Percentiles rank a stretch among this genome's conserved stretches.
These are phyloP conservation scores for Patella caerulea DNA, from an alignment of 2,888 invertebrate species.

Conservation along the genomic window DNA sequence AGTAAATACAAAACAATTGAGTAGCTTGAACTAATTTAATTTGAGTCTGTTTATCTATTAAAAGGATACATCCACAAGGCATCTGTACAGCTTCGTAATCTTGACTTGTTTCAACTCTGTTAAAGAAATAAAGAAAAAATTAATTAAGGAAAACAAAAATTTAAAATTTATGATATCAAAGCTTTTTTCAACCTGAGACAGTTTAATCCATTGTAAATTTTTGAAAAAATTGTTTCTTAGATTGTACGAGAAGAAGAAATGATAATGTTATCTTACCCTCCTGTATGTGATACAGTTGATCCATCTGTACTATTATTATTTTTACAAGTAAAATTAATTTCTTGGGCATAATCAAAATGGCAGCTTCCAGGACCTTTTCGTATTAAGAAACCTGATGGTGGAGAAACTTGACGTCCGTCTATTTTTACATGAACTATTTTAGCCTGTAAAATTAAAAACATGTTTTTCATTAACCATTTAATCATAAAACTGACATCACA, in stretches of 20 bases:
- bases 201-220: too few relatives aligned
- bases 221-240: not conserved
- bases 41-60: too few relatives aligned
- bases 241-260: not conserved
- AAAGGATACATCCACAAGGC: constrained; percentile 71
- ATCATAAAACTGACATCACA: not conserved
- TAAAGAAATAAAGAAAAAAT: not conserved
- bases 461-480: not conserved
- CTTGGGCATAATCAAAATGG: constrained; percentile 85
- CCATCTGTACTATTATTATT: constrained; percentile 3
- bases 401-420: constrained; percentile 70
- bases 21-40: too few relatives aligned
- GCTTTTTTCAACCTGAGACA: too few relatives aligned
- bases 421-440: constrained; percentile 70
- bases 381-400: constrained; percentile 74
- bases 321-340: constrained; percentile 68
- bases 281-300: not conserved
- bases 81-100: constrained; percentile 62
- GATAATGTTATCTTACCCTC: not conserved
- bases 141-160: not conserved
- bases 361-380: constrained; percentile 83
- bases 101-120: constrained; percentile 43
- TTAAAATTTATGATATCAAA: too few relatives aligned
- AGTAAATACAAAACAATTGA: too few relatives aligned
- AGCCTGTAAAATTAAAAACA: constrained; percentile 57